Evolutionary conservation across 2,797 vertebrate genomes (phyloP), one percentile per base, ranked within the genome.

Genomic region (Tangara arthus): DNA sequence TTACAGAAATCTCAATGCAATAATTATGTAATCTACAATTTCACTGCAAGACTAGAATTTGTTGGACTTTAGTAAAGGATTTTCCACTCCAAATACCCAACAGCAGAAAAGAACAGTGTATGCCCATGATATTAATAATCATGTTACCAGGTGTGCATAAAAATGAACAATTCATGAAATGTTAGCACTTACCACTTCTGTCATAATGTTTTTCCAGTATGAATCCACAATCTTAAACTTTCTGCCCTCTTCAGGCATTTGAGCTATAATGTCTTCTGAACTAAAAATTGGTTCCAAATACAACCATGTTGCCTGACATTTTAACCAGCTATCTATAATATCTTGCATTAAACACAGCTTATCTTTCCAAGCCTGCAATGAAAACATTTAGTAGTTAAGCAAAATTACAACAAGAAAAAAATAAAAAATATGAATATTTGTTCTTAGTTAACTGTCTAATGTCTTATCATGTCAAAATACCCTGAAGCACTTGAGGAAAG

Each of bases 281-380:
- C 98, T 99, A 97, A 99, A 99, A 97, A 99, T 99, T 35, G 99
- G 98, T 83, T 99, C 99, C 28, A 99, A 97, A 96, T 99, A 99
- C 20, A 99, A 97, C 99, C 99, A 99, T 0, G 98, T 98, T 49
- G 97, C 95, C 95, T 99, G 99, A 92, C 99, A 99, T 92, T 97
- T 98, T 89, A 99, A 94, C 98, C 99, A 98, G 76, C 96, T 97
- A 89, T 99, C 99, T 87, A 99, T 68, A 93, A 98, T 99, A 64
- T 98, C 98, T 96, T 99, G 99, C 96, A 99, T 98, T 34, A 96
- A 96, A 85, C 98, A n/a, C n/a, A 99, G 96, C 91, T 98, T 99
- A 47, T 98, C 98, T 96, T 98, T 98, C 99, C 99, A 99, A 90
- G 97, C 95, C 99, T 99, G 96, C 22, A 80, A 91, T 87, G n/a